phyloP scores from a whole-genome alignment of 2,888 invertebrate species.

The Synanthedon vespiformis region DNA sequence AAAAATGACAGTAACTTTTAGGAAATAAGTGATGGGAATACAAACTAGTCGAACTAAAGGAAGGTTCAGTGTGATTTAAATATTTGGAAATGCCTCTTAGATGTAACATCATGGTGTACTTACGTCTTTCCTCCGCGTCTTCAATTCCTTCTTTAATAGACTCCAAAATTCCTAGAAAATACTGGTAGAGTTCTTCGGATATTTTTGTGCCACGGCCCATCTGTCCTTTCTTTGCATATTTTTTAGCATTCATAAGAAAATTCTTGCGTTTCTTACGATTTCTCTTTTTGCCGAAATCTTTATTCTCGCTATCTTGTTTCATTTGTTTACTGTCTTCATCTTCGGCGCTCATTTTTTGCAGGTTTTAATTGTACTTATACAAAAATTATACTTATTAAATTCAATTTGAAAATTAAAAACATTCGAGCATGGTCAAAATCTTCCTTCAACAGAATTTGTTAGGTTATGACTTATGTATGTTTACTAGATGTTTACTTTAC shows the following conservation, averaged over 20 bases:
- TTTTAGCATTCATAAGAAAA: conserved; percentile 78
- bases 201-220: conserved; percentile 79
- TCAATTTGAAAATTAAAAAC: conserved; percentile 3
- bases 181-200: conserved; percentile 79
- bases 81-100: no score
- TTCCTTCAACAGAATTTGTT: no score
- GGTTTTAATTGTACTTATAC: not conserved
- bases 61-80: no score
- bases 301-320: conserved; percentile 5
- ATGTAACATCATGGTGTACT: conserved; percentile 12
- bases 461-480: no score
- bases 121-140: conserved; percentile 79
- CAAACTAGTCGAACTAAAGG: no score
- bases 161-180: conserved; percentile 82
- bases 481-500: no score
- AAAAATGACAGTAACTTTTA: no score
- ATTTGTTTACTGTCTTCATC: conserved; percentile 4
- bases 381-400: not conserved
- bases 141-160: conserved; percentile 76
- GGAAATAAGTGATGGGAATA: no score
- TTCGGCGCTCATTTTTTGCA: conserved; percentile 36
- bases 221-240: conserved; percentile 80
- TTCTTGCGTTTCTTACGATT: conserved; percentile 75
- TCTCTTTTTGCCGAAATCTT: conserved; percentile 43
- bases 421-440: conserved; percentile 1